phyloP scores from a whole-genome alignment of 1,140 invertebrate genomes.

The Episyrphus balteatus region DNA sequence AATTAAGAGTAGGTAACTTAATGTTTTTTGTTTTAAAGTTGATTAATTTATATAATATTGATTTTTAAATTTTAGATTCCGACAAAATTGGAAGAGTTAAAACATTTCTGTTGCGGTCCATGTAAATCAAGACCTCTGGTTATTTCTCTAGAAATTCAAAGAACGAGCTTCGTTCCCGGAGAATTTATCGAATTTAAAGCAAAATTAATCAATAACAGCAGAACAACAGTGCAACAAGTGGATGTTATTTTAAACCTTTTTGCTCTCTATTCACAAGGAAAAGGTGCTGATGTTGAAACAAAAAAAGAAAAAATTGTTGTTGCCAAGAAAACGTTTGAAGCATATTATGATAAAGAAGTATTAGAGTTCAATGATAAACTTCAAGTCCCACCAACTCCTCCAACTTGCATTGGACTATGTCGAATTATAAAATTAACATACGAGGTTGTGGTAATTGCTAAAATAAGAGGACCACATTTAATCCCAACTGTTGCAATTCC shows the following conservation, averaged over 20 bases:
- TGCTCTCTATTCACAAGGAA: conserved; percentile 15
- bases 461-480: conserved; percentile 34
- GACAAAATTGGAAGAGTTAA: conserved; percentile 15
- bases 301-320: conserved; percentile 13
- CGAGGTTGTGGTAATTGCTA: conserved; percentile 46
- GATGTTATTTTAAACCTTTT: conserved; percentile 15
- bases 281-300: conserved; percentile 4
- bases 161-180: conserved; percentile 25
- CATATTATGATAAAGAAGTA: conserved; percentile 23
- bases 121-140: conserved; percentile 18
- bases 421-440: conserved; percentile 49
- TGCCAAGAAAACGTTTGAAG: conserved; percentile 12
- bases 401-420: conserved; percentile 54
- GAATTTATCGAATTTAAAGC: conserved; percentile 15
- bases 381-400: conserved; percentile 52
- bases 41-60: neutral
- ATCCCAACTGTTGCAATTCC: conserved; percentile 39
- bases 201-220: conserved; percentile 21
- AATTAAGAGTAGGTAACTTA: conserved; percentile 14
- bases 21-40: neutral
- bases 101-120: conserved; percentile 20
- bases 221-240: conserved; percentile 16
- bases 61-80: conserved; percentile 11
- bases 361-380: conserved; percentile 26
- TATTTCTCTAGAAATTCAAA: conserved; percentile 13